These are phyloP conservation scores for Myripristis murdjan DNA, from an alignment of 2,797 vertebrate species.

Conservation along the genomic window DNA sequence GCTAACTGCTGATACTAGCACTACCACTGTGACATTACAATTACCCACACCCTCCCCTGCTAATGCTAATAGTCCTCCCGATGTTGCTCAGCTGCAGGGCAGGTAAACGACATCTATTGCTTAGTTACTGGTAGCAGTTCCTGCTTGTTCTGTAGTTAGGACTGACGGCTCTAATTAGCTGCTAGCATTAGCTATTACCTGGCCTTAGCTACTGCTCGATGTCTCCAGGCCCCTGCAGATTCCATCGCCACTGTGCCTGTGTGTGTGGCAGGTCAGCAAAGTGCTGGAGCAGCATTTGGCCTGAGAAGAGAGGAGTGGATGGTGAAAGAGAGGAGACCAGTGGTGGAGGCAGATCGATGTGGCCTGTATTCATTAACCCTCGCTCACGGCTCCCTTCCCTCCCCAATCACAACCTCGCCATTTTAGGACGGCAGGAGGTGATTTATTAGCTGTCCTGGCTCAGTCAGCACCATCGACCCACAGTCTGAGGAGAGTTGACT, in stretches of 20 bases:
- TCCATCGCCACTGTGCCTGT: conserved; percentile 62
- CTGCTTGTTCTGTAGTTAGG: conserved; percentile 42
- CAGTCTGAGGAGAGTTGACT: conserved; percentile 81
- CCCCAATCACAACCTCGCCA: conserved; percentile 80
- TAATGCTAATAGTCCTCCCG: conserved; percentile 9
- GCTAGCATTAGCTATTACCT: conserved; percentile 65
- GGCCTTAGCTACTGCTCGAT: conserved; percentile 47
- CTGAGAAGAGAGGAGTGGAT: conserved; percentile 69
- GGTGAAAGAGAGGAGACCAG: conserved; percentile 62
- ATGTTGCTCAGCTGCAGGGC: conserved; percentile 13
- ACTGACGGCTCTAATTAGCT: conserved; percentile 63
- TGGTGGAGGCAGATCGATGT: conserved; percentile 81
- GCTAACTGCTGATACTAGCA: conserved; percentile 31
- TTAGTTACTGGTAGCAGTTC: conserved; percentile 50
- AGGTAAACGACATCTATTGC: conserved; percentile 31
- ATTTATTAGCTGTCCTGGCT: conserved; percentile 87
- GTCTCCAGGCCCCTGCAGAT: conserved; percentile 52
- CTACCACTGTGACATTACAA: conserved; percentile 18
- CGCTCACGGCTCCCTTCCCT: conserved; percentile 80
- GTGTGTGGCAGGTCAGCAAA: conserved; percentile 83
- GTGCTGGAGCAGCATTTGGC: conserved; percentile 84
- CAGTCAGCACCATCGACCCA: conserved; percentile 85
- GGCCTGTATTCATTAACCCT: conserved; percentile 86
- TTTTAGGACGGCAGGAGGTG: conserved; percentile 82
- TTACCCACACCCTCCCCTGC: conserved; percentile 4